Evolutionary conservation across 2,113 vertebrate species (phyloP).

Genomic region (Apteryx owenii): DNA sequence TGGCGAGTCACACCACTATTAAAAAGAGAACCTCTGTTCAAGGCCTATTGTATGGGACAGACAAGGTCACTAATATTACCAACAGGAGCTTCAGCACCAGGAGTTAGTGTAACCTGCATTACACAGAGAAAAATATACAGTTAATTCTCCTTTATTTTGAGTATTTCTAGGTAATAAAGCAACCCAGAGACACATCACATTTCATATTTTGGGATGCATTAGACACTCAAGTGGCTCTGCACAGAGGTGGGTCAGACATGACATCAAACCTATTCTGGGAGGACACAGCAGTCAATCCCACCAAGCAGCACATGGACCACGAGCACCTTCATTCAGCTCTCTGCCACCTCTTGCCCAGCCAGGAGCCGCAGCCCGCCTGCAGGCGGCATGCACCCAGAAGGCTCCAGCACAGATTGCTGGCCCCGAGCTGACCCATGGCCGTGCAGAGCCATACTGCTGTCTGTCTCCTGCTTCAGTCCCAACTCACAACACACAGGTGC

Average conservation of each 20-base stretch:
- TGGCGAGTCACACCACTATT: background rate
- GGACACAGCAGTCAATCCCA: background rate
- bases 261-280: background rate
- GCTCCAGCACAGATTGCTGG: background rate
- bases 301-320: rapidly evolving
- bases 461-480: background rate
- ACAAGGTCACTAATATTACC: background rate
- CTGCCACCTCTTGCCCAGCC: background rate
- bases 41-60: background rate
- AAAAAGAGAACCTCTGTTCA: background rate
- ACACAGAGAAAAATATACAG: background rate
- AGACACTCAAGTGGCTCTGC: background rate
- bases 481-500: background rate
- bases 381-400: rapidly evolving
- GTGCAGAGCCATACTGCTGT: rapidly evolving
- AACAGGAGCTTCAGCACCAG: background rate
- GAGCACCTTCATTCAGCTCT: background rate
- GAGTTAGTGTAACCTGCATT: background rate
- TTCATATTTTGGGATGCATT: background rate
- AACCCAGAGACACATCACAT: background rate
- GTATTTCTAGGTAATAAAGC: background rate
- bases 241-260: background rate
- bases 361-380: rapidly evolving
- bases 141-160: background rate
- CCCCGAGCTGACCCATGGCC: background rate